Evolutionary conservation across 2,888 invertebrate genomes (phyloP), one percentile per base, ranked within the genome.

Genomic region (Campopleginae sp.): DNA sequence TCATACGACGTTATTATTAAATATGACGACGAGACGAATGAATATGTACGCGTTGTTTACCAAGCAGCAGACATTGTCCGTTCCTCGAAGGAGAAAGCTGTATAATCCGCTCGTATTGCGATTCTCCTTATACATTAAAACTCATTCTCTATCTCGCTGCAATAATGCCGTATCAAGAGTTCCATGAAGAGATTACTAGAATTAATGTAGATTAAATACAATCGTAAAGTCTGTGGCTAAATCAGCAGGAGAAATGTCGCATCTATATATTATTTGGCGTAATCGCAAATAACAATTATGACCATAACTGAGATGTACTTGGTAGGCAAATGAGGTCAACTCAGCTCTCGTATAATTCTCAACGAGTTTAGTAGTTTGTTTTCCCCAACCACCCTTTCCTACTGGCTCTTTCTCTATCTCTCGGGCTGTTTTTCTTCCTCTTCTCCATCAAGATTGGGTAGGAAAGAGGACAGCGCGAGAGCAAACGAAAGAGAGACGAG

Each of bases 231-330:
- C 66, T 75, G 74, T 58, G 65, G 68, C 48, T 19, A 58, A 68
- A 58, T 33, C 27, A 33, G 42, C 46, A 19, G 33, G 58, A 76
- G 76, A 71, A 74, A 70, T 38, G 54, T 46, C 44, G 80, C 58
- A 17, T 80, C 63, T 66, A 74, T 65, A 66, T 75, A 66, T 82
- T 74, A 82, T 85, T 85, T 80, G 61, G 72, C 23, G 82, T 82
- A 85, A 85, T 85, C 85, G 82, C 82, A 77, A 85, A 82, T 82
- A 82, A 85, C 85, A 85, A 85, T 85, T 85, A 82, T 82, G 76
- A 79, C 82, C 76, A 80, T 80, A 82, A 85, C 72, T 82, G 80
- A 82, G 82, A 85, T 77, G 77, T 80, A 72, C 82, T 82, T 85
- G 80, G 77, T 72, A 82, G 51, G 79, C 82, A 85, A 85, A 85